Conservation (phyloP, 1,140 invertebrate species). For the Drosophila leontia region DNA sequence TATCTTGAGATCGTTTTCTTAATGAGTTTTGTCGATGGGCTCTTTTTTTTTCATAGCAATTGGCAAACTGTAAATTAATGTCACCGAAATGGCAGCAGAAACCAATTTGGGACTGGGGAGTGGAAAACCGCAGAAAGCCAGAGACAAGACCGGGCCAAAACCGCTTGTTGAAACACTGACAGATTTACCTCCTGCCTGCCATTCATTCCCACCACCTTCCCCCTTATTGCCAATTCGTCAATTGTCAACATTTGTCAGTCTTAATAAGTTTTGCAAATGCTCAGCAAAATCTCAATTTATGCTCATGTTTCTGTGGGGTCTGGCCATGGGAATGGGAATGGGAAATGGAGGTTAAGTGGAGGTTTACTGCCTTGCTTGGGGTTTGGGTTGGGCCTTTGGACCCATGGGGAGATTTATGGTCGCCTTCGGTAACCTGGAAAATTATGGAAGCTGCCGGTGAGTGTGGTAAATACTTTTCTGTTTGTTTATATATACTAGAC, state of each 20-base stretch:
- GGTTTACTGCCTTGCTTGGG: slow-evolving; percentile 27
- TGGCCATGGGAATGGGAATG: slow-evolving; percentile 29
- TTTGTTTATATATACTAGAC: slow-evolving; percentile 1
- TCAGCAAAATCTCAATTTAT: slow-evolving; percentile 53
- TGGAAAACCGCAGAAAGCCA: slow-evolving; percentile 35
- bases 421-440: slow-evolving; percentile 24
- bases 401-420: slow-evolving; percentile 39
- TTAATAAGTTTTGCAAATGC: slow-evolving; percentile 59
- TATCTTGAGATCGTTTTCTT: slow-evolving; percentile 39
- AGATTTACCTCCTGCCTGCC: slow-evolving; percentile 26
- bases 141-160: slow-evolving; percentile 36
- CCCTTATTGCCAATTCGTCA: slow-evolving; percentile 42
- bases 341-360: slow-evolving; percentile 55
- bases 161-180: slow-evolving; percentile 41
- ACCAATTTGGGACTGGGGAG: slow-evolving; percentile 38
- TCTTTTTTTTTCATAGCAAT: slow-evolving; percentile 27
- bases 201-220: slow-evolving; percentile 8
- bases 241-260: slow-evolving; percentile 61
- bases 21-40: slow-evolving; percentile 53
- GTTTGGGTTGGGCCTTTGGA: slow-evolving; percentile 27
- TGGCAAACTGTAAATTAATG: slow-evolving; percentile 61
- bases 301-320: slow-evolving; percentile 44
- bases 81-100: slow-evolving; percentile 53
- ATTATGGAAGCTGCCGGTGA: slow-evolving; percentile 25
- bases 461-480: slow-evolving; percentile 1